phyloP scores from a whole-genome alignment of 64 coral and sea anemone genomes.

The Porites australiensis region DNA sequence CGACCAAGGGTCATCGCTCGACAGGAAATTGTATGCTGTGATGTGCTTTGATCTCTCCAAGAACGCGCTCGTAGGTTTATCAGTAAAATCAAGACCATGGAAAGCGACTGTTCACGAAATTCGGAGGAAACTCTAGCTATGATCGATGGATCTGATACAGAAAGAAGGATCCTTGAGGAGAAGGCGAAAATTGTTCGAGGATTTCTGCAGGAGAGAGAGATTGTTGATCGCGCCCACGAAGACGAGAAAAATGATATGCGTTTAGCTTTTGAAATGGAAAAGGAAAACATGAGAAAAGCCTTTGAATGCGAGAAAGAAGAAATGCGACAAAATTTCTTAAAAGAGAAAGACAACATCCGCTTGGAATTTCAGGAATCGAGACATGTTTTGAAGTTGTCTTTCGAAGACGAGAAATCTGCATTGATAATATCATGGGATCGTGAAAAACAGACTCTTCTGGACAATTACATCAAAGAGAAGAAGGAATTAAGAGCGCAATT shows the following conservation, averaged over 20 bases:
- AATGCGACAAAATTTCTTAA: conserved; percentile 90
- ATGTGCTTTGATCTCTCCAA: not conserved
- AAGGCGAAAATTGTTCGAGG: conserved; percentile 96
- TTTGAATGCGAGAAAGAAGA: conserved; percentile 97
- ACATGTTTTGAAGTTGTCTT: conserved; percentile 95
- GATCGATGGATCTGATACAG: conserved; percentile 26
- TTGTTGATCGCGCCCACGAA: conserved; percentile 81
- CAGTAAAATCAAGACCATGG: not conserved
- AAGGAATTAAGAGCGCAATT: conserved; percentile 77
- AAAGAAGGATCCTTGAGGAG: conserved; percentile 71
- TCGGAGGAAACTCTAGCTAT: not conserved
- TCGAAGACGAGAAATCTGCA: conserved; percentile 89
- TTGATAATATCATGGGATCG: conserved; percentile 76
- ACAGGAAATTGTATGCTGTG: not conserved
- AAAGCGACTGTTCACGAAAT: not conserved
- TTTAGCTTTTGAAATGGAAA: conserved; percentile 84
- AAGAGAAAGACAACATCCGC: conserved; percentile 96
- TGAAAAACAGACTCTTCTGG: conserved; percentile 80
- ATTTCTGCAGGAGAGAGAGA: conserved; percentile 90
- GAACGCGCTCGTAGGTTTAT: not conserved
- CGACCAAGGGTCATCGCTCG: conserved; percentile 20
- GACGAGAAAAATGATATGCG: conserved; percentile 93
- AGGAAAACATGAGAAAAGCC: conserved; percentile 83
- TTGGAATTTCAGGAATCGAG: conserved; percentile 95
- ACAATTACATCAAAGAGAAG: conserved; percentile 84